Conservation (phyloP, 2,113 vertebrate species). For the Pitta sordida region DNA sequence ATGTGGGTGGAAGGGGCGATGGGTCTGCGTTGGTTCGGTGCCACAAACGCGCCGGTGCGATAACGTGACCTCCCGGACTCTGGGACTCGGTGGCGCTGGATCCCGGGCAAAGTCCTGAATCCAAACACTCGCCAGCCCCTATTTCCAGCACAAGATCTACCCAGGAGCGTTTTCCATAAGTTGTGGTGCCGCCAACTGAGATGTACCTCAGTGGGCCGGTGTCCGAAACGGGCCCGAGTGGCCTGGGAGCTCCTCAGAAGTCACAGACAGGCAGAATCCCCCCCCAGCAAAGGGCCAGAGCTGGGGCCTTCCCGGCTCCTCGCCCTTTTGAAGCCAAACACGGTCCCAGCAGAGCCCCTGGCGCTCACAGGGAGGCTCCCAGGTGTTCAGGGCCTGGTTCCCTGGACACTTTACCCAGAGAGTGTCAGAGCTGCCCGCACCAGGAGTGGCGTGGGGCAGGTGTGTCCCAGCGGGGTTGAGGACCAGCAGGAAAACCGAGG, state of each 20-base stretch:
- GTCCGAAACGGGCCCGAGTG: neutral
- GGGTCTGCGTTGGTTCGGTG: neutral
- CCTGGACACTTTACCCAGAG: neutral
- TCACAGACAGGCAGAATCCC: neutral
- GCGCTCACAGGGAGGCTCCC: neutral
- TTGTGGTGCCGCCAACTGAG: rapidly evolving
- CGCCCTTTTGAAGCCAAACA: neutral
- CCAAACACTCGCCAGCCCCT: rapidly evolving
- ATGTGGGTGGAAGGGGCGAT: neutral
- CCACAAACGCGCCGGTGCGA: neutral
- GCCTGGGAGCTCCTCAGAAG: neutral
- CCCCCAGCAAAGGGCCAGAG: neutral
- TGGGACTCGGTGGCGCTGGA: neutral
- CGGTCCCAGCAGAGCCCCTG: neutral
- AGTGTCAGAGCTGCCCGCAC: neutral
- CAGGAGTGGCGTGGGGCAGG: neutral
- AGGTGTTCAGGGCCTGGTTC: neutral
- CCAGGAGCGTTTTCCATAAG: rapidly evolving
- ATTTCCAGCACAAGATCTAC: neutral
- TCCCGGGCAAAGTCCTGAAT: neutral
- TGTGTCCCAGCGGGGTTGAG: neutral
- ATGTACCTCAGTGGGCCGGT: neutral
- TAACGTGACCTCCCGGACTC: neutral
- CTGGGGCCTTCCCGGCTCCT: neutral
- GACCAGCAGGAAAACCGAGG: neutral